Conservation (phyloP, 2,113 vertebrate genomes). For the Erpornis zantholeuca region DNA sequence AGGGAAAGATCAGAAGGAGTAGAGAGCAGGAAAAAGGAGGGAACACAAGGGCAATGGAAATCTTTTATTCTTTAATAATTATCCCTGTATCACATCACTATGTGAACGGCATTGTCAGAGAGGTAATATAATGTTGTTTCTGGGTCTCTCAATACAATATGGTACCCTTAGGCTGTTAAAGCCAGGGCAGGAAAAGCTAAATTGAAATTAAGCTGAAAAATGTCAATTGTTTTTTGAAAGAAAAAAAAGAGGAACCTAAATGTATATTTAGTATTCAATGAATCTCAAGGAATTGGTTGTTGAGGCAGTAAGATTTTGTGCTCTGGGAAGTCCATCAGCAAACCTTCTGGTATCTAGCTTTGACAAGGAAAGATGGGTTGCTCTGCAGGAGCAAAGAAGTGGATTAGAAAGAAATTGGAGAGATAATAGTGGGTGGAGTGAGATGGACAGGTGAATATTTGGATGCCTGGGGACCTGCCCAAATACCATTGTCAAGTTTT, state of each 20-base stretch:
- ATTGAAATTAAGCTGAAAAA: not conserved
- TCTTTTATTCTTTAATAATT: not conserved
- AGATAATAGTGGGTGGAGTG: accelerated
- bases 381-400: not conserved
- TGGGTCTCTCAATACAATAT: not conserved
- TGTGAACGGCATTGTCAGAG: not conserved
- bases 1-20: not conserved
- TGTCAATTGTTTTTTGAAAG: not conserved
- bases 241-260: not conserved
- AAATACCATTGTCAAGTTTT: not conserved
- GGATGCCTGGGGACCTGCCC: not conserved
- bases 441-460: not conserved
- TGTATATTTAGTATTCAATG: not conserved
- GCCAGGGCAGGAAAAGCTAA: not conserved
- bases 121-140: not conserved
- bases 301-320: not conserved
- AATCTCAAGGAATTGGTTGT: not conserved
- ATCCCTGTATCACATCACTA: not conserved
- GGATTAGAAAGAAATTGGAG: not conserved
- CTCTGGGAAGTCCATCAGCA: not conserved
- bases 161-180: not conserved
- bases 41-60: not conserved
- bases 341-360: not conserved
- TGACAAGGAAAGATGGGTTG: not conserved
- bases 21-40: not conserved